Base-by-base conservation (phyloP, 2,797 vertebrate species). In the Ctenopoma multispine region DNA sequence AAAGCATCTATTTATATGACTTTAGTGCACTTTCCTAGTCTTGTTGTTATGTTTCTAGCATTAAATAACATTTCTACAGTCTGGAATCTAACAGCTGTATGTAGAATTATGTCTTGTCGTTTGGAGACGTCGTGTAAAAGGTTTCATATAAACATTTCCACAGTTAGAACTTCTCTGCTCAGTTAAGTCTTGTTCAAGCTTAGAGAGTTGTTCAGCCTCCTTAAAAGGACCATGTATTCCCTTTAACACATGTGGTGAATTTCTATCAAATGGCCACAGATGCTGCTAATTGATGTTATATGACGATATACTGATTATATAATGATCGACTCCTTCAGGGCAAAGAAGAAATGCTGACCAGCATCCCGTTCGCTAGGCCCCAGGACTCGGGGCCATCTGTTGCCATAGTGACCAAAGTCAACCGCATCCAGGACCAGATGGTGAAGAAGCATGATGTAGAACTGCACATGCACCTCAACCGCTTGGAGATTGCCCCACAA, bases 371-470 rank as follows among this genome's bases (percentile, higher is more conserved):
- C 84, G 97, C 98, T 55, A 95, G 97, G 90, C 98, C 98, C 0
- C 98, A 99, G 88, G 98, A 99, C 75, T 72, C 95, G 0, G 97
- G 97, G 3, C 97, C 98, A 5, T 99, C 98, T 71, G 96, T 99
- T 84, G 98, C 97, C 86, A 95, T 99, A 89, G 97, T 99, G 79
- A 95, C 97, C 77, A 99, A 99, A 95, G 97, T 99, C 71, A 99
- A 99, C 92, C 96, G 98, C 66, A 98, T 99, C 92, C 97, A 99
- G 84, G 98, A 99, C 92, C 96, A 96, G 88, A 94, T 99, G 75
- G 91, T 99, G 84, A 99, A 99, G 92, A 99, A 97, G 77, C 96
- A 98, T n/a, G 98, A 99, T 68, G 93, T 95, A 72, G 98, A 99
- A 64, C 94, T 99, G 53, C 96, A 98, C 86, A 98, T 99, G 97